These are phyloP conservation scores for Rhagium mordax DNA, from an alignment of 2,888 invertebrate species.

Conservation along the genomic window DNA sequence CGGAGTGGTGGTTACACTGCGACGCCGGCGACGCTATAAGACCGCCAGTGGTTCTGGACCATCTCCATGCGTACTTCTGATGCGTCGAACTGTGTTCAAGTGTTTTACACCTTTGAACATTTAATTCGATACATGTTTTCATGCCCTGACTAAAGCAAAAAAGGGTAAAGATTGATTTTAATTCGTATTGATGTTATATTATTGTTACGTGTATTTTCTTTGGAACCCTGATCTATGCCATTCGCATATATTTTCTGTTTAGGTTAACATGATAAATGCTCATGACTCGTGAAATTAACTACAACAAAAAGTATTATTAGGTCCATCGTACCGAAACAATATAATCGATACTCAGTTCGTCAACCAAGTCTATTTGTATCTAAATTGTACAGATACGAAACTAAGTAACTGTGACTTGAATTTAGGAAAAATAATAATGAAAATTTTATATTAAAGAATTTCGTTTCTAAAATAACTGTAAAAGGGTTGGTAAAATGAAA, in stretches of 20 bases:
- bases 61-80: slow-evolving; percentile 48
- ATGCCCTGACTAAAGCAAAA: background rate
- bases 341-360: too few species aligned
- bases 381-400: too few species aligned
- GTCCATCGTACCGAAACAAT: too few species aligned
- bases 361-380: too few species aligned
- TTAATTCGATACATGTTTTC: background rate
- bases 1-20: slow-evolving; percentile 48
- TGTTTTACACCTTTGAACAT: slow-evolving; percentile 10
- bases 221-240: background rate
- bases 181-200: background rate
- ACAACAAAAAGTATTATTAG: too few species aligned
- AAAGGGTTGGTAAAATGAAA: too few species aligned
- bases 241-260: background rate
- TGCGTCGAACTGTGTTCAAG: slow-evolving; percentile 25
- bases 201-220: background rate
- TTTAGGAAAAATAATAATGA: too few species aligned
- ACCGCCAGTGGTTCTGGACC: slow-evolving; percentile 45
- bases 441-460: too few species aligned
- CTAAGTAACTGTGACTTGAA: too few species aligned
- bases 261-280: background rate
- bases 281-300: too few species aligned
- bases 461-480: too few species aligned
- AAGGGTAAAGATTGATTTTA: background rate
- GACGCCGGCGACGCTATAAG: slow-evolving; percentile 44